phyloP scores from a whole-genome alignment of 2,888 invertebrate species.

The Drosophila leonis region DNA sequence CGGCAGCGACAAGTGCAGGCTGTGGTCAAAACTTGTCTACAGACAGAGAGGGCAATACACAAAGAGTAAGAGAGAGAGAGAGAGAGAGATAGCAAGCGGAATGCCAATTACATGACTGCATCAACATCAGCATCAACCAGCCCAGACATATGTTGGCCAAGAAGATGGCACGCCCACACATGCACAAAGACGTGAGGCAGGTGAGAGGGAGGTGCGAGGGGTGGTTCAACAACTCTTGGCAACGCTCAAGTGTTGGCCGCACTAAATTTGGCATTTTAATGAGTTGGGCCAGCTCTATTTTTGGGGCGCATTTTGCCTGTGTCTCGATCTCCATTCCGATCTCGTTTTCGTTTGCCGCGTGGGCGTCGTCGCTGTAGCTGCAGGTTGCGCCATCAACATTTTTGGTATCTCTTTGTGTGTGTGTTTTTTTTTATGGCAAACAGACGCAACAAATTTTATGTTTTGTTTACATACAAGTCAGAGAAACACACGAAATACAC shows the following conservation, averaged over 20 bases:
- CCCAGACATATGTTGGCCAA: constrained; percentile 41
- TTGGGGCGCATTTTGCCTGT: constrained; percentile 52
- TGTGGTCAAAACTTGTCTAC: constrained; percentile 70
- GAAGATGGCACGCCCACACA: constrained; percentile 48
- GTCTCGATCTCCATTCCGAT: constrained; percentile 27
- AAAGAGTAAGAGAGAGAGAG: constrained; percentile 6
- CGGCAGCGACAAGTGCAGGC: constrained; percentile 60
- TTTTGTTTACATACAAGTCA: constrained; percentile 60
- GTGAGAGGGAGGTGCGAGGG: background rate
- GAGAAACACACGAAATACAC: constrained; percentile 26
- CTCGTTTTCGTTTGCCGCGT: constrained; percentile 33
- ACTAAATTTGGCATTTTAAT: constrained; percentile 72
- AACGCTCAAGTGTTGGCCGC: constrained; percentile 40
- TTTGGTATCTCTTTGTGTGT: constrained; percentile 41
- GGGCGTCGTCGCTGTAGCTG: constrained; percentile 26
- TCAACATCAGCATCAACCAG: constrained; percentile 17
- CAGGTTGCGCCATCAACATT: constrained; percentile 65
- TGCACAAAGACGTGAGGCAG: background rate
- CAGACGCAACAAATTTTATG: constrained; percentile 63
- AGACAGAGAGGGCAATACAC: constrained; percentile 7
- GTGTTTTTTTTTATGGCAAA: constrained; percentile 64
- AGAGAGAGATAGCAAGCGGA: background rate
- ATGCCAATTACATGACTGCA: constrained; percentile 76
- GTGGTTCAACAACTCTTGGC: constrained; percentile 5
- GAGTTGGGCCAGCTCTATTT: constrained; percentile 66